Conservation (phyloP, 2,888 invertebrate species). For the Notodonta ziczac region DNA sequence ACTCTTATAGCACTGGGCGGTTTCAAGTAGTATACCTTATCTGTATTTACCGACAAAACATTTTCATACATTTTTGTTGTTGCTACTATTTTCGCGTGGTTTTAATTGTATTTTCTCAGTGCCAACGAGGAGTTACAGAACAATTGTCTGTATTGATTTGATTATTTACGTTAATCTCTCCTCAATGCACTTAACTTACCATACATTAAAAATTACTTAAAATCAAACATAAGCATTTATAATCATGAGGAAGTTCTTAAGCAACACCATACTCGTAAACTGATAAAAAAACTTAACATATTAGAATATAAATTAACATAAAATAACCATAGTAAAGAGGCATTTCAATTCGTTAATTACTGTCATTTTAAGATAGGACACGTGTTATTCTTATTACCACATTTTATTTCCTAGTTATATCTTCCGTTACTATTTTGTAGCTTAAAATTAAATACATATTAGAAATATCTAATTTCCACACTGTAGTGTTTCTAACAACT, state of each 20-base stretch:
- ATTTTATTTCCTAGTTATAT: conserved; percentile 2
- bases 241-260: conserved; percentile 6
- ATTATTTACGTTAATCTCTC: too few species aligned
- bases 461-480: background rate
- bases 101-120: too few species aligned
- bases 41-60: too few species aligned
- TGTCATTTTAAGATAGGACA: conserved; percentile 10
- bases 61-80: too few species aligned
- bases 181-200: too few species aligned
- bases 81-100: too few species aligned
- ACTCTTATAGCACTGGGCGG: too few species aligned
- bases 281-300: conserved; percentile 5
- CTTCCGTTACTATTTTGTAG: background rate
- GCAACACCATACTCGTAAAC: background rate
- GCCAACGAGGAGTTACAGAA: too few species aligned
- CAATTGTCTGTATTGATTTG: too few species aligned
- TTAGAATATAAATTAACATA: background rate
- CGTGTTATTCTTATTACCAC: conserved; percentile 7
- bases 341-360: conserved; percentile 5
- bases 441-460: background rate
- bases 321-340: background rate
- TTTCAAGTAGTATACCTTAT: too few species aligned
- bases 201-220: background rate
- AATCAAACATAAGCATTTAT: background rate
- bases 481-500: too few species aligned